Evolutionary conservation across 2,797 vertebrate genomes (phyloP).

Genomic region (Pseudomugil gertrudae): DNA sequence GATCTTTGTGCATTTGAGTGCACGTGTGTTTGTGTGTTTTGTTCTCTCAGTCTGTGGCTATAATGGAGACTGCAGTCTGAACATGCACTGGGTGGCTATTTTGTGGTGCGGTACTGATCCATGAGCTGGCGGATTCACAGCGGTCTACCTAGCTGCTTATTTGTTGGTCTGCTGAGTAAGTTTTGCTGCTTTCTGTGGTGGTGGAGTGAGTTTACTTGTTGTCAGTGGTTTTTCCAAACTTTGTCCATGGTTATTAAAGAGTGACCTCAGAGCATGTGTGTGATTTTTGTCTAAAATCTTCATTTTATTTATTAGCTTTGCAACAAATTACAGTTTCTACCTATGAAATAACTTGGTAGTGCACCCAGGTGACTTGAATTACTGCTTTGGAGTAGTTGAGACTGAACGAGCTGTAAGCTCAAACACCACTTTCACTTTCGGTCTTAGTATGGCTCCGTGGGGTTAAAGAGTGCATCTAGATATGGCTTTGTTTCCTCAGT

Average conservation of each 20-base stretch:
- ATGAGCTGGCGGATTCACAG: slow-evolving; percentile 54
- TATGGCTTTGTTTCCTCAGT: slow-evolving; percentile 23
- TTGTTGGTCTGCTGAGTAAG: slow-evolving; percentile 69
- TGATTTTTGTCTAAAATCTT: slow-evolving; percentile 20
- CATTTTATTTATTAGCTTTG: slow-evolving; percentile 28
- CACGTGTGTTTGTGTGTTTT: slow-evolving; percentile 24
- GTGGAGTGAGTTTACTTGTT: slow-evolving; percentile 65
- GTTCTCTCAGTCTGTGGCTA: slow-evolving; percentile 43
- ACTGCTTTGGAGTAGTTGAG: background rate
- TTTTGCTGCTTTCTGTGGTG: slow-evolving; percentile 35
- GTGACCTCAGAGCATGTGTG: slow-evolving; percentile 46
- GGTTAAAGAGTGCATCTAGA: slow-evolving; percentile 29
- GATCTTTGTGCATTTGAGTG: slow-evolving; percentile 26
- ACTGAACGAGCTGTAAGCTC: background rate
- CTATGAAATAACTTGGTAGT: background rate
- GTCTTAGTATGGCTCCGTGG: slow-evolving; percentile 13
- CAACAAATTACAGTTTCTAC: slow-evolving; percentile 18
- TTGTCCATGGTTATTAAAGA: slow-evolving; percentile 36
- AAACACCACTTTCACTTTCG: slow-evolving; percentile 1
- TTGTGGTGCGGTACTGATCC: slow-evolving; percentile 62
- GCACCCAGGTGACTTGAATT: background rate
- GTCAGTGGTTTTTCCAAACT: slow-evolving; percentile 66
- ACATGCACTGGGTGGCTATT: slow-evolving; percentile 58
- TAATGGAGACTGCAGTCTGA: slow-evolving; percentile 63
- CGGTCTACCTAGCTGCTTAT: slow-evolving; percentile 76